Conservation (phyloP, 1,140 invertebrate species). For the Drosophila pruinosa region DNA sequence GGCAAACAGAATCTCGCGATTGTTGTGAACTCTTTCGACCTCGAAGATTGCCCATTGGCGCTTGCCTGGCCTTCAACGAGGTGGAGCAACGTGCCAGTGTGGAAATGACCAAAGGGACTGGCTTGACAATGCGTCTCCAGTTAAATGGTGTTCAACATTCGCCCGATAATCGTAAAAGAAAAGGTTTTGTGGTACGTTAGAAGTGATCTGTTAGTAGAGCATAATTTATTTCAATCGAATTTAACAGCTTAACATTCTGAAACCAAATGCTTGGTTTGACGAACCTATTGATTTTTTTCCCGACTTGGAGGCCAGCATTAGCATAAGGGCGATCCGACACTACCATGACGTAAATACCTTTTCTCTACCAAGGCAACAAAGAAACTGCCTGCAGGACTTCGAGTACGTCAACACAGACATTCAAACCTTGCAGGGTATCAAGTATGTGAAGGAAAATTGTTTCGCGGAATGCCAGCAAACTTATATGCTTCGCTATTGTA, state of each 20-base stretch:
- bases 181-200: constrained; percentile 61
- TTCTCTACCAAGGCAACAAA: constrained; percentile 16
- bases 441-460: constrained; percentile 75
- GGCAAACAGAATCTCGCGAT: constrained; percentile 34
- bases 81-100: constrained; percentile 32
- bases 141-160: constrained; percentile 41
- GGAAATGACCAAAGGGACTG: constrained; percentile 25
- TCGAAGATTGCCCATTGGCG: constrained; percentile 37
- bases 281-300: constrained; percentile 41
- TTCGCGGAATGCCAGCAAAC: constrained; percentile 62
- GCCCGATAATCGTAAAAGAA: constrained; percentile 31
- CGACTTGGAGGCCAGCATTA: constrained; percentile 46
- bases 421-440: constrained; percentile 41
- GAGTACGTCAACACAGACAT: constrained; percentile 50
- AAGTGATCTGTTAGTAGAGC: too few relatives aligned
- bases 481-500: constrained; percentile 62
- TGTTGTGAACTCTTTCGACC: constrained; percentile 64
- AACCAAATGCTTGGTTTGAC: constrained; percentile 46
- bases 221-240: background rate
- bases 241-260: constrained; percentile 45
- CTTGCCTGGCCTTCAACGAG: constrained; percentile 66
- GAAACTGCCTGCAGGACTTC: constrained; percentile 53
- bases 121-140: constrained; percentile 29
- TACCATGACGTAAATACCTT: constrained; percentile 51
- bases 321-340: constrained; percentile 51